Evolutionary conservation across 2,888 invertebrate genomes (phyloP), one percentile per base, ranked within the genome.

Genomic region (Sisyra nigra): DNA sequence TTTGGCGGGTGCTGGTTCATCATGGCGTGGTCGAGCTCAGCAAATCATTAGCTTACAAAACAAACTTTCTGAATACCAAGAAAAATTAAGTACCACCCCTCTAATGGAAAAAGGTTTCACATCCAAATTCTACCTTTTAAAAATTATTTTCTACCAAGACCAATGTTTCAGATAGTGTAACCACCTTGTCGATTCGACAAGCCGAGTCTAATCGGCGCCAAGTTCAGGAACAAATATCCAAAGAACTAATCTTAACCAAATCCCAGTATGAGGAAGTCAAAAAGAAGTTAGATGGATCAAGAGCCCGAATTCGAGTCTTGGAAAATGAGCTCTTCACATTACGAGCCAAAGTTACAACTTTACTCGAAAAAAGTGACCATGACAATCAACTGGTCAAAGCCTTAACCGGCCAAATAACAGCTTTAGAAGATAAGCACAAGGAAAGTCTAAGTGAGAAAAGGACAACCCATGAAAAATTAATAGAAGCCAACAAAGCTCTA

Each of bases 11-110:
- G 67, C 69, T 46, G 61, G 71, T 40, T 66, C 69, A 35, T 74
- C 72, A 9, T 86, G 85, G 84, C 74, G 81, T 48, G 85, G 86
- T 1, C 67, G 85, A 48, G 80, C 84, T 2, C 82, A 85, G 53
- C 79, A 82, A 54, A 82, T 86, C 46, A 57, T 74, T 1, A 60
- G 74, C 10, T 59, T 86, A 39, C 81, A 81, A 54, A 72, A 74
- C 42, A 81, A 77, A 62, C 62, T 82, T 40, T 59, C 58, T 5
- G 81, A 84, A 40, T 56, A 84, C 0, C 77, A 76, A 52, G 70
- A 70, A 15, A 81, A 76, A 54, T 51, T 80, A 10, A 68, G 61
- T 48, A n/a, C 15, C 7, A 40, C 10, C 4, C 19, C 33, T 9
- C 18, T 38, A 3, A 15, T 30, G 4, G 40, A 40, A 11, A 40